Conservation (phyloP, 2,888 invertebrate species). For the Calliphora vomitoria region DNA sequence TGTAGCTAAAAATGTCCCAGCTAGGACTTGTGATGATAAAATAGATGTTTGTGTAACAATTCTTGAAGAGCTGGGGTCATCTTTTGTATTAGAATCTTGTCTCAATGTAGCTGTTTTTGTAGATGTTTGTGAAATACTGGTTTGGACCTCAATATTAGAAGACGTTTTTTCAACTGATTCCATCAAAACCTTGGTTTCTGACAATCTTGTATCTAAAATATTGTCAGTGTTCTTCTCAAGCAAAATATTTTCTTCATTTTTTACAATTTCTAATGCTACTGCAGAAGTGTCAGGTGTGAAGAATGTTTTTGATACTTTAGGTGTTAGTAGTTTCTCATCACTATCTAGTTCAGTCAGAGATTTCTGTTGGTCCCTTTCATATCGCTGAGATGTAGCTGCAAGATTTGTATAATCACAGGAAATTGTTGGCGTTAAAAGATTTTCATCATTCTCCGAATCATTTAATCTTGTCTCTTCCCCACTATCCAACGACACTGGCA, state of each 20-base stretch:
- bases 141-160: not conserved
- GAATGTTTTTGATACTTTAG: not conserved
- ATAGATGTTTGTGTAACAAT: not conserved
- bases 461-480: not conserved
- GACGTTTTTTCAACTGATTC: not conserved
- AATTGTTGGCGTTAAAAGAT: conserved; percentile 11
- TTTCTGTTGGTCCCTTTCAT: not conserved
- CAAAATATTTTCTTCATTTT: not conserved
- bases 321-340: not conserved
- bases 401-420: not conserved
- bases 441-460: not conserved
- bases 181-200: no score
- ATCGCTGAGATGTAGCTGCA: not conserved
- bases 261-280: not conserved
- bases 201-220: no score
- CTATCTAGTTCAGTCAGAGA: not conserved
- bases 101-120: not conserved
- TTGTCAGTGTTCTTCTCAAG: no score
- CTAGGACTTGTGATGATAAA: not conserved
- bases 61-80: not conserved
- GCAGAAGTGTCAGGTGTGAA: not conserved
- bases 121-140: not conserved
- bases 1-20: not conserved
- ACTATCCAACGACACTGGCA: not conserved
- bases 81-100: not conserved